Base-by-base conservation (phyloP, 1,140 invertebrate species). In the Pectinophora gossypiella region DNA sequence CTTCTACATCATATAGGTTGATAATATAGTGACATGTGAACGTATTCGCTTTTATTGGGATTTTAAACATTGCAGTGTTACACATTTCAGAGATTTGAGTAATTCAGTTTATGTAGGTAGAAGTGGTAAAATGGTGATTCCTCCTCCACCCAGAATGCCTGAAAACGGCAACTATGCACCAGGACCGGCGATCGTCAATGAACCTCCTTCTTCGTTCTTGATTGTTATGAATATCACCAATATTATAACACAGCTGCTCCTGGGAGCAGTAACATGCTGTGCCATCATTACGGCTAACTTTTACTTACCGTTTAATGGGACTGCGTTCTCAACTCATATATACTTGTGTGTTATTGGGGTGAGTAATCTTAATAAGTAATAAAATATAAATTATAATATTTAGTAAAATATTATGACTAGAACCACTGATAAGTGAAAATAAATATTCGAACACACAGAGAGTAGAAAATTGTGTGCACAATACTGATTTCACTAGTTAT, bases 321-420 rank as follows among this genome's bases (percentile, higher is more conserved):
- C n/a, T 20, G 23, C 18, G 53, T 45, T 32, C 27, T 23, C 42
- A 51, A 40, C 61, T 64, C n/a, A n/a, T 50, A 55, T 65, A 10
- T 56, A 56, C 48, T 53, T 71, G 13, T 65, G 62, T 56, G 56
- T 54, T 43, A 45, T 53, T 38, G 68, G 64, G 18, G 64, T 71
- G 56, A 65, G 64, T 71, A n/a, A 22, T 21, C 7, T 47, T 19
- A 23, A 15, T n/a, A n/a, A n/a, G n/a, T n/a, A n/a, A n/a, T n/a
- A n/a, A n/a, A n/a, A n/a, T n/a, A n/a, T n/a, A n/a, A n/a, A n/a
- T n/a, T n/a, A n/a, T n/a, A n/a, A n/a, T n/a, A n/a, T n/a, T n/a
- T n/a, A n/a, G n/a, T n/a, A n/a, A n/a, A n/a, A n/a, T n/a, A n/a
- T n/a, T n/a, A n/a, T n/a, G n/a, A n/a, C n/a, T n/a, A n/a, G n/a